Conservation (phyloP, 1,140 invertebrate species). For the Drosophila kanapiae region DNA sequence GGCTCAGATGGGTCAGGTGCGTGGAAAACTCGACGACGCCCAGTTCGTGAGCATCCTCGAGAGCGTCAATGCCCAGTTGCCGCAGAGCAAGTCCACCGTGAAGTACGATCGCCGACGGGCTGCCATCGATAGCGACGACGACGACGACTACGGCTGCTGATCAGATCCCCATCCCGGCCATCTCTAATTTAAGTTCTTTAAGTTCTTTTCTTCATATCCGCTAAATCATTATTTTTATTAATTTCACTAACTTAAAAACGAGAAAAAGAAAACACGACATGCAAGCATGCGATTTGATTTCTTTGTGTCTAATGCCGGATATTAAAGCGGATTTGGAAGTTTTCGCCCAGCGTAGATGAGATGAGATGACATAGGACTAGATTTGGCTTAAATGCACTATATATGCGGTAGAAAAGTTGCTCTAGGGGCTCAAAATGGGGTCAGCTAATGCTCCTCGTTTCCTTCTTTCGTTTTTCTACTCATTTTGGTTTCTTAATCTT, state of each 20-base stretch:
- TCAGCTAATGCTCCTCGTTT: slow-evolving; percentile 16
- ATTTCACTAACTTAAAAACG: slow-evolving; percentile 74
- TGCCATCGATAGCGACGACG: slow-evolving; percentile 93
- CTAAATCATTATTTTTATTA: slow-evolving; percentile 41
- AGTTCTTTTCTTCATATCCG: no score
- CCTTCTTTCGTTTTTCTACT: neutral
- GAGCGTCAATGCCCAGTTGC: slow-evolving; percentile 93
- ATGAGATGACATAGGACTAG: slow-evolving; percentile 40
- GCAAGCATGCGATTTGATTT: slow-evolving; percentile 16
- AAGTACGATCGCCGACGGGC: slow-evolving; percentile 95
- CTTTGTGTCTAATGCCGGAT: slow-evolving; percentile 36
- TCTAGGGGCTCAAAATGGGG: slow-evolving; percentile 26
- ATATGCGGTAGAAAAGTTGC: slow-evolving; percentile 51
- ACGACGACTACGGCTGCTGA: slow-evolving; percentile 86
- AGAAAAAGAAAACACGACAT: slow-evolving; percentile 24
- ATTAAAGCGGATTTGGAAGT: slow-evolving; percentile 20
- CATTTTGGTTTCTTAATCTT: slow-evolving; percentile 19
- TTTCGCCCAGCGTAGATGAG: slow-evolving; percentile 22
- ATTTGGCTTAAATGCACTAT: slow-evolving; percentile 42
- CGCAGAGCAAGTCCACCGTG: slow-evolving; percentile 91
- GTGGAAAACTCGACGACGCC: slow-evolving; percentile 92
- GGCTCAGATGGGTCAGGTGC: slow-evolving; percentile 94
- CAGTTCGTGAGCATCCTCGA: slow-evolving; percentile 94
- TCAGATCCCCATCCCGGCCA: slow-evolving; percentile 2
- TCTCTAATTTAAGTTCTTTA: slow-evolving; percentile 31